Evolutionary conservation across 2,113 vertebrate genomes (phyloP), one percentile per base, ranked within the genome.

Genomic region (Mobula birostris): DNA sequence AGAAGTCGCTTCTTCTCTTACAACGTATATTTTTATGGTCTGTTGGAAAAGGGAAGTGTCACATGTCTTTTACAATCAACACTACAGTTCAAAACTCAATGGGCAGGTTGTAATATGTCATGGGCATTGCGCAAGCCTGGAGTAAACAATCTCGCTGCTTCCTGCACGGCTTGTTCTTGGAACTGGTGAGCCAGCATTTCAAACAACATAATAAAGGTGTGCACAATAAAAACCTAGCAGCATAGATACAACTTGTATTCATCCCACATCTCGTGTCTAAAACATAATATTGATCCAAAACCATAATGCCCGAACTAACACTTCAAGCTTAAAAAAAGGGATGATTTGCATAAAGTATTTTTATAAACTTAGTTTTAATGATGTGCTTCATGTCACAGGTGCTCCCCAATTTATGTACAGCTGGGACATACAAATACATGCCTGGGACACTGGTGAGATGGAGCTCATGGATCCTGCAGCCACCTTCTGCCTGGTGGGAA

Each of bases 61-160:
- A 93, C 91, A 93, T 93, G 91, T 56, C 91, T 72, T 11, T 21
- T 70, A 74, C 36, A 74, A 74, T 68, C 61, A 90, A 24, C 36
- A 48, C 66, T 93, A 48, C 66, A 93, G 68, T 72, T 74, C 12
- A 48, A 70, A 76, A 27, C 70, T 74, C 91, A 74, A 48, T 93
- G 91, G 91, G 68, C 91, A 93, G 91, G 91, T 93, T 93, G 91
- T 74, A 74, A 93, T 93, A 9, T 74, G 68, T 48, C 40, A 74
- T 17, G 32, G 36, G 11, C 40, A 48, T 93, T 93, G 91, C 19
- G 91, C 91, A 93, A 74, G 9, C 48, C 40, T 21, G 15, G 68
- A 72, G 90, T 72, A 72, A 70, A 92, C 90, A 92, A 72, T 36
- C 70, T 32, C 91, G 11, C 12, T 24, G 66, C 32, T 92, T 70